Conservation (phyloP, 1,140 invertebrate genomes). For the Dryas iulia region DNA sequence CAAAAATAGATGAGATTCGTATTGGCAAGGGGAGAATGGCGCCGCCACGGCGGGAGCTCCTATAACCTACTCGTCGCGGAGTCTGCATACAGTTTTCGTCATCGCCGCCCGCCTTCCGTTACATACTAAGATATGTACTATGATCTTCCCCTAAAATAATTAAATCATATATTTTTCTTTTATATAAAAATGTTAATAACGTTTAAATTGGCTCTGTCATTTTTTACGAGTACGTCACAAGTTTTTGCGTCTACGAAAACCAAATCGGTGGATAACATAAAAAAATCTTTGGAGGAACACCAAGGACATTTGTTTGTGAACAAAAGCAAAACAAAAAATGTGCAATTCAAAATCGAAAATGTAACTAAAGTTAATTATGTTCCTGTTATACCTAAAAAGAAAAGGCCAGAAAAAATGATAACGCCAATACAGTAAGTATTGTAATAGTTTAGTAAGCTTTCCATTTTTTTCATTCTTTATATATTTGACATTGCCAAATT, state of each 20-base stretch:
- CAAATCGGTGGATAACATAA: conserved; percentile 40
- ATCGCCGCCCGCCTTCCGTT: conserved; percentile 15
- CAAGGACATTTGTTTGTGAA: conserved; percentile 47
- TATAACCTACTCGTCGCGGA: conserved; percentile 18
- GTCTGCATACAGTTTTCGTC: conserved; percentile 26
- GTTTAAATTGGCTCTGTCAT: neutral
- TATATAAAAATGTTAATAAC: neutral
- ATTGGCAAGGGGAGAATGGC: conserved; percentile 32
- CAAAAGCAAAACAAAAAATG: conserved; percentile 52
- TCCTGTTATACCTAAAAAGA: conserved; percentile 33
- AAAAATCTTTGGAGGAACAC: conserved; percentile 54
- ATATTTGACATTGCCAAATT: no score
- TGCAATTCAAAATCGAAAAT: conserved; percentile 53
- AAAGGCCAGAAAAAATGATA: conserved; percentile 42
- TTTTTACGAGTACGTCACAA: neutral
- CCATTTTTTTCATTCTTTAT: neutral
- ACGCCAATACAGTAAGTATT: conserved; percentile 48
- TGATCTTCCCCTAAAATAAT: neutral
- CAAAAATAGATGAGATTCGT: conserved; percentile 14
- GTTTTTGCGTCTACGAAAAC: conserved; percentile 29
- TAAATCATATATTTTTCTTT: neutral
- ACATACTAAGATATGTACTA: neutral
- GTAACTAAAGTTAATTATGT: conserved; percentile 45
- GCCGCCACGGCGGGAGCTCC: conserved; percentile 37
- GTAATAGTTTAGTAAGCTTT: neutral